These are phyloP conservation scores for Neuroscelio doddi DNA, from an alignment of 2,888 invertebrate species.

Conservation along the genomic window DNA sequence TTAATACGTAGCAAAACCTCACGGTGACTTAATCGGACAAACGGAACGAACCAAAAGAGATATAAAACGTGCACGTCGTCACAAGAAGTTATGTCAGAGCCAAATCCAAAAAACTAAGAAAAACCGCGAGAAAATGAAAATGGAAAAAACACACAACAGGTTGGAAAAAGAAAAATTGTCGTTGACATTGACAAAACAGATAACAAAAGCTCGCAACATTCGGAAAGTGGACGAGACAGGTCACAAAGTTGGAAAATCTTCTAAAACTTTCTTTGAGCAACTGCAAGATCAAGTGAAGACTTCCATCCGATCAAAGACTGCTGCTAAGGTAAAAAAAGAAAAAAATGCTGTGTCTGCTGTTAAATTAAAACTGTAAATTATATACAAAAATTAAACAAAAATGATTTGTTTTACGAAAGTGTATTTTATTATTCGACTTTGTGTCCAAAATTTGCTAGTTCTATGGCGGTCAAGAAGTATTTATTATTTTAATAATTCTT, in stretches of 20 bases:
- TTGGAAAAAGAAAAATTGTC: slow-evolving; percentile 75
- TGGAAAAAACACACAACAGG: too few species aligned
- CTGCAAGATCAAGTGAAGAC: slow-evolving; percentile 83
- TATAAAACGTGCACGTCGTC: slow-evolving; percentile 89
- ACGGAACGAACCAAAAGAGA: slow-evolving; percentile 90
- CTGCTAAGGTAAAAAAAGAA: slow-evolving; percentile 59
- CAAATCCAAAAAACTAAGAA: slow-evolving; percentile 72
- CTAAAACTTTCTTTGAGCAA: slow-evolving; percentile 89
- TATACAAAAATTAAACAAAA: slow-evolving; percentile 10
- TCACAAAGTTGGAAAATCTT: slow-evolving; percentile 78
- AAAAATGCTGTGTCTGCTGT: slow-evolving; percentile 73
- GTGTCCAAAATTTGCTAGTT: background rate
- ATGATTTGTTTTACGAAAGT: slow-evolving; percentile 13
- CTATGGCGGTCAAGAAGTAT: slow-evolving; percentile 1
- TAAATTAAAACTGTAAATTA: slow-evolving; percentile 74
- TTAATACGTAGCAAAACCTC: slow-evolving; percentile 63
- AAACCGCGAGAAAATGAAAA: slow-evolving; percentile 67
- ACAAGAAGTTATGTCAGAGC: slow-evolving; percentile 86
- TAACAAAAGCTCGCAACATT: slow-evolving; percentile 79
- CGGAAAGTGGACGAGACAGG: slow-evolving; percentile 74
- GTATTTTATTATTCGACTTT: slow-evolving; percentile 4
- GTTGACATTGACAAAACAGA: slow-evolving; percentile 76
- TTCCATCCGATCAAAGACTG: slow-evolving; percentile 73
- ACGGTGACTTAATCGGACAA: slow-evolving; percentile 78
- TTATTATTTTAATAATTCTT: background rate